phyloP scores from a whole-genome alignment of 1,140 invertebrate genomes.

The Drosophila albomicans region DNA sequence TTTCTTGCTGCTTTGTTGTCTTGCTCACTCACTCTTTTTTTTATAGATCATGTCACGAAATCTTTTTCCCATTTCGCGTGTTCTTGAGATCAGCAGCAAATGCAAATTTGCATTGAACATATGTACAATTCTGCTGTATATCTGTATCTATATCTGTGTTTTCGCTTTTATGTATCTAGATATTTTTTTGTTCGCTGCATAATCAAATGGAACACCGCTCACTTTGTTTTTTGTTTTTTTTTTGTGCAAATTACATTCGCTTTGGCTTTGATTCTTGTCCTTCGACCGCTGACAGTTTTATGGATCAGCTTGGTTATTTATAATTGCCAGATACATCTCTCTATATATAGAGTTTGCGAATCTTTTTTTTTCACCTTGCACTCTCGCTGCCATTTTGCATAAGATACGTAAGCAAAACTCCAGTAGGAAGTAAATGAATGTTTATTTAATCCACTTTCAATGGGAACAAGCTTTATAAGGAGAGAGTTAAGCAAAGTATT shows the following conservation, averaged over 20 bases:
- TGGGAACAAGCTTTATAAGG: too few species aligned
- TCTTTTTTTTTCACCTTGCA: background rate
- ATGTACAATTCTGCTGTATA: conserved; percentile 12
- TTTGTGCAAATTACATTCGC: conserved; percentile 27
- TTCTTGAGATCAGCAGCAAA: conserved; percentile 14
- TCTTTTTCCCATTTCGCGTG: conserved; percentile 62
- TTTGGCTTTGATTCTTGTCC: conserved; percentile 48
- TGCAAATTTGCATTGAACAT: conserved; percentile 25
- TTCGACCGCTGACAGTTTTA: conserved; percentile 33
- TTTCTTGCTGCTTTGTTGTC: conserved; percentile 17
- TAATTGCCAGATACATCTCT: conserved; percentile 1
- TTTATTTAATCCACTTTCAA: background rate
- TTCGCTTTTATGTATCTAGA: conserved; percentile 6
- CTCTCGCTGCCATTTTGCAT: too few species aligned
- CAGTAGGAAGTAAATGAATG: background rate
- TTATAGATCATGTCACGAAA: conserved; percentile 72
- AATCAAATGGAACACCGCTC: conserved; percentile 40
- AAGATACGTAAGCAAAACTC: background rate
- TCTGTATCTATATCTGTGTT: conserved; percentile 13
- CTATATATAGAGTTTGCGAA: background rate
- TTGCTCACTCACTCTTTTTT: conserved; percentile 14
- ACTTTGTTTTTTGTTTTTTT: conserved; percentile 17
- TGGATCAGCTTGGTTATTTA: conserved; percentile 19
- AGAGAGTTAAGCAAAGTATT: too few species aligned
- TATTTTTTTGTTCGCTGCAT: background rate